Evolutionary conservation across 1,140 invertebrate species (phyloP).

Genomic region (Patella vulgata): DNA sequence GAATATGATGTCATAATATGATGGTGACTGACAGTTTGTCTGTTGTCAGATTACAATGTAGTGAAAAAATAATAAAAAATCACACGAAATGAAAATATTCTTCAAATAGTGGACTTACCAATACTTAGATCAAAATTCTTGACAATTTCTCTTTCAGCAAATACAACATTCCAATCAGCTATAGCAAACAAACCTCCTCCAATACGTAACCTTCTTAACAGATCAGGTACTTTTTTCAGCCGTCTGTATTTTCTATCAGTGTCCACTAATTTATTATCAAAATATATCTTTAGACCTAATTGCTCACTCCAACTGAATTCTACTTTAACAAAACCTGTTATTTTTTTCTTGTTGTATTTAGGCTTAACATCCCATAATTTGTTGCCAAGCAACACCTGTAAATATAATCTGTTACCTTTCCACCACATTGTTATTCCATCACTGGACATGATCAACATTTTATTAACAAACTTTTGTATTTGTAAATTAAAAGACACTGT

Average conservation of each 20-base stretch:
- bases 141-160: slow-evolving; percentile 32
- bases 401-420: slow-evolving; percentile 32
- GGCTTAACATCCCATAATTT: slow-evolving; percentile 40
- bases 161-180: slow-evolving; percentile 38
- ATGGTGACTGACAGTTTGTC: no score
- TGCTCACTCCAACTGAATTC: slow-evolving; percentile 44
- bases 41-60: no score
- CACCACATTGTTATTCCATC: slow-evolving; percentile 50
- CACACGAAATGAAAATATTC: no score
- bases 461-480: slow-evolving; percentile 32
- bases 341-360: slow-evolving; percentile 13
- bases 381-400: slow-evolving; percentile 28
- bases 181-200: slow-evolving; percentile 34
- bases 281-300: slow-evolving; percentile 32
- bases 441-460: slow-evolving; percentile 45
- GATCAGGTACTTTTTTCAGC: neutral
- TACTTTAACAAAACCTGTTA: slow-evolving; percentile 32
- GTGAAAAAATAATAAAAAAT: no score
- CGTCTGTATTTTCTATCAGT: slow-evolving; percentile 9
- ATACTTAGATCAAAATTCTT: slow-evolving; percentile 24
- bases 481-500: slow-evolving; percentile 45
- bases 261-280: slow-evolving; percentile 30
- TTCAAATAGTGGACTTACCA: slow-evolving; percentile 29
- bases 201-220: slow-evolving; percentile 26
- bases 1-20: no score